These are phyloP conservation scores for Aphaenogaster ashmeadi DNA, from an alignment of 1,140 invertebrate genomes.

Conservation along the genomic window DNA sequence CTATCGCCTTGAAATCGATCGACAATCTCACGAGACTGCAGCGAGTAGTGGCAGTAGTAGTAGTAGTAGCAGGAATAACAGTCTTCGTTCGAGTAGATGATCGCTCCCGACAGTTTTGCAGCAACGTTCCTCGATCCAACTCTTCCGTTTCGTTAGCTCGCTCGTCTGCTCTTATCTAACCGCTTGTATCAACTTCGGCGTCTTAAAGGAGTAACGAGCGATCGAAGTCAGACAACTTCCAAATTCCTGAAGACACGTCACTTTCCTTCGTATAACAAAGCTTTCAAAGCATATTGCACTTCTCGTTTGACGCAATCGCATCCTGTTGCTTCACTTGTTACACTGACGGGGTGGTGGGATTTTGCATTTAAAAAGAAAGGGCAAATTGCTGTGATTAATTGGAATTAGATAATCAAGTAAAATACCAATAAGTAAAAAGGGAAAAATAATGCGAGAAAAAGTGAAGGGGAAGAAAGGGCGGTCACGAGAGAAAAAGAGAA, in stretches of 20 bases:
- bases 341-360: neutral
- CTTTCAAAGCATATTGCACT: neutral
- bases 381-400: neutral
- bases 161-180: constrained; percentile 34
- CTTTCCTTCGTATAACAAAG: neutral
- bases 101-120: constrained; percentile 36
- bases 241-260: neutral
- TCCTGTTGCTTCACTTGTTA: constrained; percentile 69
- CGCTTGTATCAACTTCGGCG: constrained; percentile 5
- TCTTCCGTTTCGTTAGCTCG: constrained; percentile 13
- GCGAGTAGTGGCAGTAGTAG: neutral
- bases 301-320: constrained; percentile 29
- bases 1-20: constrained; percentile 43
- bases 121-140: neutral
- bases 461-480: neutral
- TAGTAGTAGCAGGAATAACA: neutral
- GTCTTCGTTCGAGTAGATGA: constrained; percentile 27
- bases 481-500: constrained; percentile 11
- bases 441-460: neutral
- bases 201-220: neutral
- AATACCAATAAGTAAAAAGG: neutral
- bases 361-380: constrained; percentile 17
- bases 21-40: constrained; percentile 33
- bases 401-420: neutral
- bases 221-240: neutral